Evolutionary conservation across 2,113 vertebrate species (phyloP).

Genomic region (Asarcornis scutulata): DNA sequence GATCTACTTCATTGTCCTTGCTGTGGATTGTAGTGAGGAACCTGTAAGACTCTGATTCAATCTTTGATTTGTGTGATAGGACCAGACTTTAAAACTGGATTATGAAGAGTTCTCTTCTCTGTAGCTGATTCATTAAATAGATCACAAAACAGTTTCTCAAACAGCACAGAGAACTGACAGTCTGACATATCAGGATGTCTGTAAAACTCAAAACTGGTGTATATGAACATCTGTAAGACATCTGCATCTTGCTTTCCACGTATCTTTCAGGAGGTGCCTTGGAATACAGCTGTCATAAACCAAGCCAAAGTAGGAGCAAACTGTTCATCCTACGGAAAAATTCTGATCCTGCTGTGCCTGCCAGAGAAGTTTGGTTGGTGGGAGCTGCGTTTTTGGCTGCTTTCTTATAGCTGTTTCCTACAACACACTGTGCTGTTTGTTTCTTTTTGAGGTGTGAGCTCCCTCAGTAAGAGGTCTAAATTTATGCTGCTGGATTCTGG

Average conservation of each 20-base stretch:
- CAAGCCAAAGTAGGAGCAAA: background rate
- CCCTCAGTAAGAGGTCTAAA: background rate
- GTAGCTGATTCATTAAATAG: background rate
- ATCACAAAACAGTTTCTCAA: conserved; percentile 22
- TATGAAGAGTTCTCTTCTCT: background rate
- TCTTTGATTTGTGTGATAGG: background rate
- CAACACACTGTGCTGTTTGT: background rate
- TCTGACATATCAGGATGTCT: background rate
- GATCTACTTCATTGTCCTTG: background rate
- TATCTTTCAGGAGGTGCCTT: background rate
- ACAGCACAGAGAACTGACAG: background rate
- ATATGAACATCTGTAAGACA: background rate
- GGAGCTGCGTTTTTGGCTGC: background rate
- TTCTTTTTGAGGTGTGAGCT: background rate
- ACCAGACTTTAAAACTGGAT: conserved; percentile 25
- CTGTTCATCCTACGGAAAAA: background rate
- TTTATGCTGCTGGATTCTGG: background rate
- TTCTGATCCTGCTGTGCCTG: background rate
- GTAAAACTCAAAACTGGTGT: background rate
- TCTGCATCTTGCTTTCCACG: background rate
- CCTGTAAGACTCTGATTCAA: background rate
- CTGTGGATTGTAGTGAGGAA: background rate
- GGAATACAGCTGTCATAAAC: background rate
- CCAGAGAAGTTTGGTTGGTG: background rate
- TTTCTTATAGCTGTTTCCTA: background rate